phyloP scores from a whole-genome alignment of 2,888 invertebrate species.

The Siphlonurus alternatus region DNA sequence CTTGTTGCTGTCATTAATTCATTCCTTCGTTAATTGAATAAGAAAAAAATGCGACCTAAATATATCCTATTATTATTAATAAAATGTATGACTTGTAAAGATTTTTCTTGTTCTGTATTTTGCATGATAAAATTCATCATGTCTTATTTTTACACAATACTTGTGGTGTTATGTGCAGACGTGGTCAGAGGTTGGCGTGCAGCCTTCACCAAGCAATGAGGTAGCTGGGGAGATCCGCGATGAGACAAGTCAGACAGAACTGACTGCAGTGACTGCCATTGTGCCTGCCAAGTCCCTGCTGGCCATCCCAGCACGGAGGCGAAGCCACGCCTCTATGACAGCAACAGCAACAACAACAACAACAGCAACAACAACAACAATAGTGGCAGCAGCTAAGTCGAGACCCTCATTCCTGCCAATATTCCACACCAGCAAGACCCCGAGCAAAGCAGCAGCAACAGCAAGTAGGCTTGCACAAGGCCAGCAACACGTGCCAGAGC shows the following conservation, averaged over 20 bases:
- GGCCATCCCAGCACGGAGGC: not conserved
- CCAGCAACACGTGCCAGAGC: not conserved
- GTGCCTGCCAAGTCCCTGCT: not conserved
- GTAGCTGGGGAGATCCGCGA: not conserved
- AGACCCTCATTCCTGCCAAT: constrained; percentile 1
- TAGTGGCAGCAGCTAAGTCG: not conserved
- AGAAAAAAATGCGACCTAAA: too few species aligned
- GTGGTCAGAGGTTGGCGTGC: too few species aligned
- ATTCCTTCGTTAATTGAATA: too few species aligned
- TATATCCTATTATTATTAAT: too few species aligned
- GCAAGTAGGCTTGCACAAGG: too few species aligned
- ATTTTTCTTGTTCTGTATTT: too few species aligned
- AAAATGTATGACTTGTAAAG: too few species aligned
- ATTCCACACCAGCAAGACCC: not conserved
- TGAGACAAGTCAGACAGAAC: not conserved
- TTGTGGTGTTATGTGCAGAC: too few species aligned
- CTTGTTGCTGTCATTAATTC: too few species aligned
- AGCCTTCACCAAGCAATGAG: too few species aligned
- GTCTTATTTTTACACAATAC: too few species aligned
- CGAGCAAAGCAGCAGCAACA: not conserved
- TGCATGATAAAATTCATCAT: too few species aligned
- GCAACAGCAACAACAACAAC: not conserved
- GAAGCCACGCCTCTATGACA: not conserved
- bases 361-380: not conserved
- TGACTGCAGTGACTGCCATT: not conserved